These are phyloP conservation scores for Anguilla rostrata DNA, from an alignment of 2,113 vertebrate genomes.

Conservation along the genomic window DNA sequence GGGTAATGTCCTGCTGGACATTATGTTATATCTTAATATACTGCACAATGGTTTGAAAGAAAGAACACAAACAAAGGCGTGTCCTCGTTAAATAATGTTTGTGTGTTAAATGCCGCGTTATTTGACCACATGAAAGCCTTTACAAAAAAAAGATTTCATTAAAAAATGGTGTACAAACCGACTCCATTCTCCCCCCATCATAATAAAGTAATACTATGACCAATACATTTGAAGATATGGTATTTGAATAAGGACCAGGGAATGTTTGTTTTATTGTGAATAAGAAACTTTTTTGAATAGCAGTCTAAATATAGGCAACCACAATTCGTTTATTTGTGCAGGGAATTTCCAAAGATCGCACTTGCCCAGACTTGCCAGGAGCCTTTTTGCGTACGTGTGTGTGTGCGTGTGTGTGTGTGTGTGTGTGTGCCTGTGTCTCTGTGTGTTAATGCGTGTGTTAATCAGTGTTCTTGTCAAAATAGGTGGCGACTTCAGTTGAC, in stretches of 20 bases:
- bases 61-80: not conserved
- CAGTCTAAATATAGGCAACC: constrained; percentile 38
- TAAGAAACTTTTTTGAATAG: constrained; percentile 32
- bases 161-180: not conserved
- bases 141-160: not conserved
- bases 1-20: not conserved
- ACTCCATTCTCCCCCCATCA: not conserved
- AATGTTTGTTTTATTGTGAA: constrained; percentile 41
- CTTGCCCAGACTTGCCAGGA: constrained; percentile 3
- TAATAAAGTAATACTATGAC: constrained; percentile 14
- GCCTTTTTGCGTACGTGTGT: constrained; percentile 31
- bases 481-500: constrained; percentile 40
- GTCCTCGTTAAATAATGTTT: constrained; percentile 10
- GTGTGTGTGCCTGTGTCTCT: too few relatives aligned
- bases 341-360: constrained; percentile 40
- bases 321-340: constrained; percentile 42
- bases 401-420: too few relatives aligned
- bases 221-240: not conserved
- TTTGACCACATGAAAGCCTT: not conserved
- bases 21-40: not conserved
- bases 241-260: constrained; percentile 33
- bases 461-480: constrained; percentile 48
- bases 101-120: constrained; percentile 2
- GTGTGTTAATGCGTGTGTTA: constrained; percentile 35
- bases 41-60: not conserved